Evolutionary conservation across 2,113 vertebrate genomes (phyloP), one percentile per base, ranked within the genome.

Genomic region (Heteronetta atricapilla): DNA sequence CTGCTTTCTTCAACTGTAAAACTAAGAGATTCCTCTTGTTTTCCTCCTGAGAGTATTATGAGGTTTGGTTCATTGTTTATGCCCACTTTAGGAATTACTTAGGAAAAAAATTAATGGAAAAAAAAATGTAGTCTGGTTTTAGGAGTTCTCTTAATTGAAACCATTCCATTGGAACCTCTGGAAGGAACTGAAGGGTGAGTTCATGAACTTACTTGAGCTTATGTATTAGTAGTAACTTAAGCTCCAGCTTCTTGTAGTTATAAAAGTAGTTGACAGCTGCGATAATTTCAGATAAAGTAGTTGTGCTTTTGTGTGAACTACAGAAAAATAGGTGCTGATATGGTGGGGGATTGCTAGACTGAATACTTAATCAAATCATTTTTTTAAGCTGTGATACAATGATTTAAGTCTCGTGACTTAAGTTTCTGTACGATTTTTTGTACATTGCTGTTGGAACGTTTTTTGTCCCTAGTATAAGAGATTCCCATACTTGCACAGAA

Each of bases 111-210:
- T 46, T 55, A 33, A 31, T 46, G n/a, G 33, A 46, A 73, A 91
- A 79, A 79, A 94, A 77, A 69, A 13, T 13, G 29, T 88, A 69
- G 28, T 67, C 36, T 74, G 42, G 21, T 83, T 93, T 91, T 81
- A 79, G 70, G 73, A 67, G 52, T 86, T 75, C 55, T 66, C 68
- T 36, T 95, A 93, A 90, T 93, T 96, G 80, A 96, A 96, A 90
- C 80, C 95, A 84, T 83, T 59, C 82, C 59, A 16, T 44, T 96
- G 50, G 68, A 93, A 66, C 64, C 73, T 69, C 6, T 38, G 50
- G 89, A 83, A 80, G 59, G 44, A 93, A 58, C 76, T 73, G 52
- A 79, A 86, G 63, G 63, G 25, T 69, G 75, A 88, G 73, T 96
- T 95, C 83, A 80, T 92, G 91, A 94, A 88, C 68, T 94, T 75